Base-by-base conservation (phyloP, 2,113 vertebrate genomes). In the Picathartes gymnocephalus region DNA sequence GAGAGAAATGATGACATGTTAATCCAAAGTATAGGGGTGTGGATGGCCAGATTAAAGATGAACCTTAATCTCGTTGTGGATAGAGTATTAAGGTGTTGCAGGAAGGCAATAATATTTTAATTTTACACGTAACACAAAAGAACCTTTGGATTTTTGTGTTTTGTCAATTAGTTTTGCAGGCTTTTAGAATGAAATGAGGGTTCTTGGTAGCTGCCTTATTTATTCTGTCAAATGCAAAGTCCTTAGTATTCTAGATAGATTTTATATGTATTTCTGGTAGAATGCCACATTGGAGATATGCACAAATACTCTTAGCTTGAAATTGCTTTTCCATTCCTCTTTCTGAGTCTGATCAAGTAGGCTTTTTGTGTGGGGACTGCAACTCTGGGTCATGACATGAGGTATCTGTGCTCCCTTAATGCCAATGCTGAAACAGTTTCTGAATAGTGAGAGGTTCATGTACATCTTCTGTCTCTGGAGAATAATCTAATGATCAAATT, bases 131-230 rank as follows among this genome's bases (percentile, higher is more conserved):
- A 73, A 22, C 6, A 27, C 3, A 2, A 19, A 15, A 45, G 11
- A 47, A 37, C 1, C 0, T 70, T 73, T 22, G 44, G 3, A 0
- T 4, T 23, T 24, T 77, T 17, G 7, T 20, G 10, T 9, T 57
- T 94, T 82, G 10, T 56, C 53, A 47, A 7, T 73, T 88, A 57
- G 40, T 54, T 88, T 74, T 86, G 7, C 31, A 60, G 25, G 23
- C 56, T 88, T 83, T 73, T 66, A 60, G 24, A 70, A 42, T 7
- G 22, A 30, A 10, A 28, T 50, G 44, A 73, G 14, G 8, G 11
- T 62, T 81, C 31, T 68, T 92, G 35, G 15, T 30, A 39, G 13
- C 39, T 60, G 3, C 22, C 17, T 17, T 83, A 68, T n/a, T 39
- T 31, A 35, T 45, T 85, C 50, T 40, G 27, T 56, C 23, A 77